phyloP scores from a whole-genome alignment of 2,888 invertebrate species.

The Sarcophaga rosellei region DNA sequence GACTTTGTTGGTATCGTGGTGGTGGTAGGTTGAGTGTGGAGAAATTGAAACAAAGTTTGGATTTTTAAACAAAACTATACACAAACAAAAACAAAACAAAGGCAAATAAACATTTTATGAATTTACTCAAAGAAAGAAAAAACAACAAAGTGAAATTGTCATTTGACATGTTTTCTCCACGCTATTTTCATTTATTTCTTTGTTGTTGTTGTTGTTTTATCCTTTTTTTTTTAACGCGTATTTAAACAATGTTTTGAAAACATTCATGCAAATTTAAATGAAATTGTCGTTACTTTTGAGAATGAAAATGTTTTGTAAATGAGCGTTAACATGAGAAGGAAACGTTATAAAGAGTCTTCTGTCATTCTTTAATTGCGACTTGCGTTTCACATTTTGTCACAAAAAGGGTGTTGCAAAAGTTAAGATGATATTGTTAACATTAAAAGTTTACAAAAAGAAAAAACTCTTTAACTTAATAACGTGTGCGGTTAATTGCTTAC shows the following conservation, averaged over 20 bases:
- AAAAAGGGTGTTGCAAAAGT: not conserved
- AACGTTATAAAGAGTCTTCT: not conserved
- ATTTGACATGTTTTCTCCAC: conserved; percentile 7
- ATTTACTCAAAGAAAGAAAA: not conserved
- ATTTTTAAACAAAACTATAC: not conserved
- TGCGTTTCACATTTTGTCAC: not conserved
- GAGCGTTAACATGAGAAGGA: not conserved
- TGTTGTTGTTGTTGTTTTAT: not conserved
- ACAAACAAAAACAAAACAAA: conserved; percentile 6
- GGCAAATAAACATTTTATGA: not conserved
- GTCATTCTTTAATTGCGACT: not conserved
- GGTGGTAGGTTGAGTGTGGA: too few relatives aligned
- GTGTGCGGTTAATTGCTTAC: too few relatives aligned
- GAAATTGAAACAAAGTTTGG: too few relatives aligned
- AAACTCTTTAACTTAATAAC: too few relatives aligned
- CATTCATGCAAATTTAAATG: not conserved
- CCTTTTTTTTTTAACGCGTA: not conserved
- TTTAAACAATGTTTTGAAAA: not conserved
- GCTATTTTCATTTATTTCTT: not conserved
- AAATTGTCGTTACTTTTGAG: not conserved
- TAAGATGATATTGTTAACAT: not conserved
- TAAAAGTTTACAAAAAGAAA: too few relatives aligned
- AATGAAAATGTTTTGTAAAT: not conserved
- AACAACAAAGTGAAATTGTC: conserved; percentile 9
- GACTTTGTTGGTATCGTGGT: not conserved